Percentiles rank a stretch among this genome's conserved stretches.
phyloP scores from a whole-genome alignment of 2,797 vertebrate species.

The Heteromormyrus szaboi region DNA sequence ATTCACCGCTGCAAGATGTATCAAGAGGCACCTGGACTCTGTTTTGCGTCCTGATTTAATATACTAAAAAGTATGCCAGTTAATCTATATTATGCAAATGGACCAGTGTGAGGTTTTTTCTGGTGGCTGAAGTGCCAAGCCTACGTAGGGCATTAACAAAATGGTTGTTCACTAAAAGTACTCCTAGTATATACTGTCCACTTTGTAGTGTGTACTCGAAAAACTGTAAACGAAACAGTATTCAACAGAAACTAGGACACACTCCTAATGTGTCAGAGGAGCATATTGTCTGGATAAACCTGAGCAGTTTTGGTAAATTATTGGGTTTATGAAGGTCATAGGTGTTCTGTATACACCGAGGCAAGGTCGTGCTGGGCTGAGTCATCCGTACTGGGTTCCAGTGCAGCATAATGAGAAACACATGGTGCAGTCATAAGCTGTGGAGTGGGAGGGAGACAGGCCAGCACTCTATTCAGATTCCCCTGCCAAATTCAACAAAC shows the following conservation, averaged over 20 bases:
- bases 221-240: neutral
- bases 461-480: neutral
- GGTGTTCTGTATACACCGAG: neutral
- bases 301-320: neutral
- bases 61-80: neutral
- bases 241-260: neutral
- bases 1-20: neutral
- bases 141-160: neutral
- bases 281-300: constrained; percentile 1
- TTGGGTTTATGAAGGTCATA: neutral
- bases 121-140: neutral
- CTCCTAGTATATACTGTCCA: neutral
- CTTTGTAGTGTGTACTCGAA: neutral
- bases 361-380: neutral
- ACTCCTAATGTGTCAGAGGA: neutral
- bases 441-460: neutral
- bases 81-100: neutral
- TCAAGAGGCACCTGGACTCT: neutral
- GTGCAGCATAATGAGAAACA: neutral
- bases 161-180: neutral
- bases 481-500: neutral
- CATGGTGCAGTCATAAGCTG: neutral
- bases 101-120: neutral
- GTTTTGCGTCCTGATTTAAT: neutral
- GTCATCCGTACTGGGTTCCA: neutral